Percentiles rank a stretch among this genome's conserved stretches.
Evolutionary conservation across 2,888 invertebrate species (phyloP).

Genomic region (Lagria hirta): DNA sequence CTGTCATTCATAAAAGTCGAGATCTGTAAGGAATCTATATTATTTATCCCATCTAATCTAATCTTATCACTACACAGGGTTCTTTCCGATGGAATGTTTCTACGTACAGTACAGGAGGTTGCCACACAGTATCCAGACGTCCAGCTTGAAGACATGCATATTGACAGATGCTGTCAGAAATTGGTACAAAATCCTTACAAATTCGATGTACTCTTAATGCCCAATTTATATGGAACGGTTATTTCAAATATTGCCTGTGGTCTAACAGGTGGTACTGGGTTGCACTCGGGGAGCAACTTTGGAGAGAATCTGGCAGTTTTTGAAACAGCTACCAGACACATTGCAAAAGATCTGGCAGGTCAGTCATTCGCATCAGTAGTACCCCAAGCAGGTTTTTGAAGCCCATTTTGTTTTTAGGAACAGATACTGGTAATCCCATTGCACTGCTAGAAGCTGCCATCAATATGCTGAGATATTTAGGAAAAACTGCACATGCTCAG

Average conservation of each 20-base stretch:
- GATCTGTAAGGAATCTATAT: constrained; percentile 53
- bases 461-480: constrained; percentile 35
- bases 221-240: constrained; percentile 41
- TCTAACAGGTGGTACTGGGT: constrained; percentile 40
- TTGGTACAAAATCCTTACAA: constrained; percentile 34
- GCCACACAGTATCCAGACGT: constrained; percentile 34
- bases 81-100: constrained; percentile 41
- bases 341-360: constrained; percentile 12
- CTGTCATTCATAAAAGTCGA: constrained; percentile 64
- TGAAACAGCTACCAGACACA: constrained; percentile 38
- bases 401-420: constrained; percentile 64
- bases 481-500: constrained; percentile 32
- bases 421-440: constrained; percentile 92
- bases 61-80: constrained; percentile 4
- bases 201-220: constrained; percentile 40
- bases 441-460: constrained; percentile 85
- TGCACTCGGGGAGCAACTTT: constrained; percentile 38
- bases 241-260: constrained; percentile 39
- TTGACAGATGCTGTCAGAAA: constrained; percentile 37
- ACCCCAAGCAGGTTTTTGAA: not conserved
- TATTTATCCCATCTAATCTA: not conserved
- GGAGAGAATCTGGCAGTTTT: constrained; percentile 40
- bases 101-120: constrained; percentile 33
- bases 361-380: constrained; percentile 1
- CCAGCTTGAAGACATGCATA: constrained; percentile 31